Percentiles rank a stretch among this genome's conserved stretches.
Conservation (phyloP, 2,888 invertebrate genomes). For the Miltochrista miniata region DNA sequence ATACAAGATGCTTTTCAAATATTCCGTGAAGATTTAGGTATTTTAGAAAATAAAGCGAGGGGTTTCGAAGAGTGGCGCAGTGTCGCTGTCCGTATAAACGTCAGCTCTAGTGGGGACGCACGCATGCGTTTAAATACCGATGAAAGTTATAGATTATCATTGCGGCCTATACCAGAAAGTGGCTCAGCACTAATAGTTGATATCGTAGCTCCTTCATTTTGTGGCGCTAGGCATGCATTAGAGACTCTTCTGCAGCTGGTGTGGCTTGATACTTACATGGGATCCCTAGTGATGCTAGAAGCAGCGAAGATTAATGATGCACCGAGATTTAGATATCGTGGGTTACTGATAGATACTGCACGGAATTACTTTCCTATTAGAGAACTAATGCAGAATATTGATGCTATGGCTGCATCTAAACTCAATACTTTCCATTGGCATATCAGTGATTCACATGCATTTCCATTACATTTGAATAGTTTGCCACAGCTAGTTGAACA, state of each 20-base stretch:
- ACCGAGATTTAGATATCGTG: constrained; percentile 90
- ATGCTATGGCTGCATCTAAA: constrained; percentile 94
- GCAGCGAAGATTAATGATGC: constrained; percentile 87
- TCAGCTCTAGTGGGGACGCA: constrained; percentile 74
- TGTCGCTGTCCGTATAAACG: constrained; percentile 69
- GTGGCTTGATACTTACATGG: constrained; percentile 87
- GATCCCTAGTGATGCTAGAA: constrained; percentile 84
- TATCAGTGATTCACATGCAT: constrained; percentile 93
- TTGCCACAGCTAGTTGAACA: constrained; percentile 89
- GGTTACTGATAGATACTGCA: constrained; percentile 94
- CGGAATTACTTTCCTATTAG: constrained; percentile 91
- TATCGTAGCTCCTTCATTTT: constrained; percentile 86
- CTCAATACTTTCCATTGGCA: constrained; percentile 97
- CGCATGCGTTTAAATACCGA: constrained; percentile 86
- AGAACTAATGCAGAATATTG: constrained; percentile 87
- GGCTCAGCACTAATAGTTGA: constrained; percentile 76
- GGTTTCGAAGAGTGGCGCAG: constrained; percentile 67
- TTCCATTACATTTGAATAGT: constrained; percentile 90
- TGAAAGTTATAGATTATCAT: constrained; percentile 87
- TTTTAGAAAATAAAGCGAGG: constrained; percentile 57
- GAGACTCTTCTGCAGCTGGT: constrained; percentile 90
- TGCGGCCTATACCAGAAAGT: constrained; percentile 72
- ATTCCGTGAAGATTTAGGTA: constrained; percentile 72
- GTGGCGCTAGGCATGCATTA: constrained; percentile 89
- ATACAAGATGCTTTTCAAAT: constrained; percentile 72